phyloP scores from a whole-genome alignment of 2,888 invertebrate species.

The Bugula neritina region DNA sequence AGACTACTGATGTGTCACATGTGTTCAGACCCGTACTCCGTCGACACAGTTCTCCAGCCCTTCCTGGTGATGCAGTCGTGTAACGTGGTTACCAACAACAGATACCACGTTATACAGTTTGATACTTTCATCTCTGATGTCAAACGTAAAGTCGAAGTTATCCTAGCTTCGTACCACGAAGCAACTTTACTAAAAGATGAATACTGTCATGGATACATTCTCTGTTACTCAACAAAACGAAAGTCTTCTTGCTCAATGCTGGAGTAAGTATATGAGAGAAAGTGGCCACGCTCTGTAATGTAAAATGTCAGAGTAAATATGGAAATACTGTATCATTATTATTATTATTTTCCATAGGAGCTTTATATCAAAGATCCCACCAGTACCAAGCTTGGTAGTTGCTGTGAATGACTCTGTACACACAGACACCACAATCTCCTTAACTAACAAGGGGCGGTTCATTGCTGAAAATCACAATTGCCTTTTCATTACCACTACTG shows the following conservation, averaged over 20 bases:
- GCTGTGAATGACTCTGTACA: slow-evolving; percentile 82
- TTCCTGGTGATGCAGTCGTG: slow-evolving; percentile 80
- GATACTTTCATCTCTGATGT: slow-evolving; percentile 69
- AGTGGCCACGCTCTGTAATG: no score
- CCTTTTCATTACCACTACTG: slow-evolving; percentile 21
- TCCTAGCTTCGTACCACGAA: slow-evolving; percentile 88
- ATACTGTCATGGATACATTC: slow-evolving; percentile 86
- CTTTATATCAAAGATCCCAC: slow-evolving; percentile 85
- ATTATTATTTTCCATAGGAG: slow-evolving; percentile 70
- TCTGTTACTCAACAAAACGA: slow-evolving; percentile 88
- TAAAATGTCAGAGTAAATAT: no score
- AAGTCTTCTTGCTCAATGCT: slow-evolving; percentile 88
- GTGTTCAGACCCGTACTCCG: slow-evolving; percentile 87
- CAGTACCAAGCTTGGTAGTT: slow-evolving; percentile 86
- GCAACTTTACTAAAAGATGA: slow-evolving; percentile 79
- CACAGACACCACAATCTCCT: slow-evolving; percentile 78
- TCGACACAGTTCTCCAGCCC: slow-evolving; percentile 81
- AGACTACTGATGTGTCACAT: slow-evolving; percentile 74
- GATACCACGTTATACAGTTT: slow-evolving; percentile 71
- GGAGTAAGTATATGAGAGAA: slow-evolving; percentile 61
- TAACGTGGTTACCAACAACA: slow-evolving; percentile 69
- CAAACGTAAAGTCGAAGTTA: slow-evolving; percentile 68
- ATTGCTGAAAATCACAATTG: slow-evolving; percentile 1
- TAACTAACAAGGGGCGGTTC: slow-evolving; percentile 84
- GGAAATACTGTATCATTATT: no score